Evolutionary conservation across 2,113 vertebrate genomes (phyloP).

Genomic region (Hirundichthys speculiger): DNA sequence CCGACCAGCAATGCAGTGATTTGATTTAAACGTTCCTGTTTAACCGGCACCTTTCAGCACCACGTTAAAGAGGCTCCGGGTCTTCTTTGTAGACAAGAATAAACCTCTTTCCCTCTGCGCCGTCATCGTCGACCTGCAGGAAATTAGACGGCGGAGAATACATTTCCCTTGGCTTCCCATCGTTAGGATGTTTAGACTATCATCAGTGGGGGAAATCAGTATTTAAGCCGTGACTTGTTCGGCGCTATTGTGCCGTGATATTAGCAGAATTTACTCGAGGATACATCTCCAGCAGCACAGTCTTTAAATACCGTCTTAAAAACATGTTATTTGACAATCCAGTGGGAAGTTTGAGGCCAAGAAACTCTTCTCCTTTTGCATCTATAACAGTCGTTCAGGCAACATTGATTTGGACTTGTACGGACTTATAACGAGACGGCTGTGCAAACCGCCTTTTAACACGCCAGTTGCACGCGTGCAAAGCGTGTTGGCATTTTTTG

Average conservation of each 20-base stretch:
- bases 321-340: no score
- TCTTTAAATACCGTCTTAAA: not conserved
- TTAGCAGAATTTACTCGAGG: conserved; percentile 3
- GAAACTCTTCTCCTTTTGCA: no score
- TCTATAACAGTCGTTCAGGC: no score
- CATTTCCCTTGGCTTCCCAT: conserved; percentile 18
- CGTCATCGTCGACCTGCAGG: conserved; percentile 37
- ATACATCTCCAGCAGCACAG: not conserved
- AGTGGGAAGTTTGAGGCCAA: no score
- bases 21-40: no score
- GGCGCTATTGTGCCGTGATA: conserved; percentile 7
- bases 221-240: conserved; percentile 10
- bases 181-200: conserved; percentile 55
- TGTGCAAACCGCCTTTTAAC: no score
- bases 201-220: conserved; percentile 21
- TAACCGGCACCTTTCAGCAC: not conserved
- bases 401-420: no score
- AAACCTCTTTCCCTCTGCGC: conserved; percentile 13
- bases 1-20: no score
- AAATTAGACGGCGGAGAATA: conserved; percentile 25
- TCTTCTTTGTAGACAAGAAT: conserved; percentile 39
- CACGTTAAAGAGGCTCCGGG: conserved; percentile 45
- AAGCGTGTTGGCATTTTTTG: no score
- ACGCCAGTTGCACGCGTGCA: no score
- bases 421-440: no score